Conservation (phyloP, 1,140 invertebrate genomes). For the Ips typographus region DNA sequence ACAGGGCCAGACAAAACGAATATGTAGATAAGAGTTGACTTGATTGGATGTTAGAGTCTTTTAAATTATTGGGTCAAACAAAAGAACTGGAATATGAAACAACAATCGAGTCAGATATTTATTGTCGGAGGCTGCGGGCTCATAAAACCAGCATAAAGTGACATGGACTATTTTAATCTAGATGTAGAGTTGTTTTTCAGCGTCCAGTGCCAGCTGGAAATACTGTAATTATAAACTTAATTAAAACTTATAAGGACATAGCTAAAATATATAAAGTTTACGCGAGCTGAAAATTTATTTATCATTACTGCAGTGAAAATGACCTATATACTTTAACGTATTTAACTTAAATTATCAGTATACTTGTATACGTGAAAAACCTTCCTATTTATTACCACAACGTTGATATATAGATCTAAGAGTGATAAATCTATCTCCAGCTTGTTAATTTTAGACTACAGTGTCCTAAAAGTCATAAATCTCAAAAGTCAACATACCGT, state of each 20-base stretch:
- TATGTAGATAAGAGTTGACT: no score
- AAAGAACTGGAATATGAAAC: constrained; percentile 1
- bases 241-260: constrained; percentile 9
- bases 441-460: constrained; percentile 17
- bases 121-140: constrained; percentile 18
- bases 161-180: constrained; percentile 13
- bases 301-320: constrained; percentile 2
- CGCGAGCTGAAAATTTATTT: constrained; percentile 8
- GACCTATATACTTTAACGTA: not conserved
- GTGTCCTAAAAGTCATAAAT: constrained; percentile 19
- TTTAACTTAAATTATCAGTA: no score
- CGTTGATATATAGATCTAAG: constrained; percentile 15
- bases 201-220: constrained; percentile 13
- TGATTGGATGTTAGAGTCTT: no score
- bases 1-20: no score
- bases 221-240: constrained; percentile 1
- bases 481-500: constrained; percentile 3
- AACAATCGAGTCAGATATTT: constrained; percentile 20
- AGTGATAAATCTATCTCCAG: constrained; percentile 20
- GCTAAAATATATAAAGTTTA: constrained; percentile 5
- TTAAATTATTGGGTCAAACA: constrained; percentile 15
- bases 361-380: no score
- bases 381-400: not conserved
- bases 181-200: constrained; percentile 13
- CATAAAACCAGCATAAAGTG: constrained; percentile 7